phyloP scores from a whole-genome alignment of 2,797 vertebrate genomes.

The Holocentrus rufus region DNA sequence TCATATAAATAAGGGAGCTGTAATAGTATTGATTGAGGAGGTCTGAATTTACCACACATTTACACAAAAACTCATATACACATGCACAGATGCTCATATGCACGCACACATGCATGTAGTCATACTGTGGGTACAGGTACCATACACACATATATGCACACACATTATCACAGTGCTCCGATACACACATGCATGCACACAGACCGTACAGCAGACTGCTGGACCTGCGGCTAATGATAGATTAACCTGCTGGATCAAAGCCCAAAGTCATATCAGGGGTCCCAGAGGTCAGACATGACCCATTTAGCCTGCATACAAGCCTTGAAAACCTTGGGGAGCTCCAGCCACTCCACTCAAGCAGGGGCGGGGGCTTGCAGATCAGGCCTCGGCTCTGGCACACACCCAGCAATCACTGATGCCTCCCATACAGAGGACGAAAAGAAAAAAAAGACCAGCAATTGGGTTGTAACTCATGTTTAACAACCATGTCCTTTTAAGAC shows the following conservation, averaged over 20 bases:
- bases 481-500: no score
- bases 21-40: slow-evolving; percentile 9
- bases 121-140: not conserved
- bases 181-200: slow-evolving; percentile 1
- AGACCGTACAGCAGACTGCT: slow-evolving; percentile 14
- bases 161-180: not conserved
- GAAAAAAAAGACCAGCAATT: not conserved
- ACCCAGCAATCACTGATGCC: slow-evolving; percentile 26
- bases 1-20: slow-evolving; percentile 11
- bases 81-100: not conserved
- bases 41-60: slow-evolving; percentile 3
- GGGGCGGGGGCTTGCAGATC: slow-evolving; percentile 40
- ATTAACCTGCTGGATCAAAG: slow-evolving; percentile 21
- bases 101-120: not conserved
- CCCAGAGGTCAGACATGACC: slow-evolving; percentile 31
- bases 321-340: slow-evolving; percentile 4
- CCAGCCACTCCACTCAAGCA: slow-evolving; percentile 29
- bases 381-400: slow-evolving; percentile 12
- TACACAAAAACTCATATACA: not conserved
- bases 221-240: slow-evolving; percentile 45
- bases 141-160: not conserved
- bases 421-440: slow-evolving; percentile 1
- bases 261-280: slow-evolving; percentile 19
- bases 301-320: slow-evolving; percentile 33
- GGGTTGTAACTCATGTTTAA: not conserved